phyloP scores from a whole-genome alignment of 2,888 invertebrate species.

The Cactoblastis cactorum region DNA sequence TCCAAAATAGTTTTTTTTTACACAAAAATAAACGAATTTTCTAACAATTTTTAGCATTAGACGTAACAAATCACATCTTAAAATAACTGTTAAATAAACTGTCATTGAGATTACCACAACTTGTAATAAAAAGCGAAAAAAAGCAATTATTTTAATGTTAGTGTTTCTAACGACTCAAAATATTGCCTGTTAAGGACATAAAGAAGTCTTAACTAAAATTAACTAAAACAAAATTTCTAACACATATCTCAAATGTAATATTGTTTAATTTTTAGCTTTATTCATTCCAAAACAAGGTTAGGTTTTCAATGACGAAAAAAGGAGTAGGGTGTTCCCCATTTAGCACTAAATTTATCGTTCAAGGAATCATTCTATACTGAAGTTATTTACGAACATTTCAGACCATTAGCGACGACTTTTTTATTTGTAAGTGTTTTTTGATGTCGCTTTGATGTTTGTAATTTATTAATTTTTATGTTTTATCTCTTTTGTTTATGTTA shows the following conservation, averaged over 20 bases:
- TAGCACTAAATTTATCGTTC: slow-evolving; percentile 22
- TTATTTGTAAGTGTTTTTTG: slow-evolving; percentile 16
- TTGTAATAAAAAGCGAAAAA: neutral
- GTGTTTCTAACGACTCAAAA: slow-evolving; percentile 1
- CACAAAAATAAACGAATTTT: no score
- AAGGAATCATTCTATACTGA: slow-evolving; percentile 18
- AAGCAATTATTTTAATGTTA: neutral
- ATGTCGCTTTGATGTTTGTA: slow-evolving; percentile 10
- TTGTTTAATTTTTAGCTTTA: neutral
- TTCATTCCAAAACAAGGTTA: neutral
- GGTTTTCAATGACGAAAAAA: neutral
- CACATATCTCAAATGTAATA: neutral
- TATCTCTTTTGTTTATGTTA: neutral
- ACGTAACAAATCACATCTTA: neutral
- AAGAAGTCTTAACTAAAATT: slow-evolving; percentile 11
- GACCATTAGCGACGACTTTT: slow-evolving; percentile 19
- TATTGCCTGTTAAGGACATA: neutral
- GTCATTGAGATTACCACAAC: neutral
- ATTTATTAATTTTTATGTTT: slow-evolving; percentile 11
- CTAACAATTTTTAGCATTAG: neutral
- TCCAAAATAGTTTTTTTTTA: no score
- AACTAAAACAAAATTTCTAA: slow-evolving; percentile 2
- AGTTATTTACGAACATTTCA: slow-evolving; percentile 22
- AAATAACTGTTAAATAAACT: neutral
- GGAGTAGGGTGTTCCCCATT: slow-evolving; percentile 13